phyloP scores from a whole-genome alignment of 2,113 vertebrate genomes.

The Amphilophus citrinellus region DNA sequence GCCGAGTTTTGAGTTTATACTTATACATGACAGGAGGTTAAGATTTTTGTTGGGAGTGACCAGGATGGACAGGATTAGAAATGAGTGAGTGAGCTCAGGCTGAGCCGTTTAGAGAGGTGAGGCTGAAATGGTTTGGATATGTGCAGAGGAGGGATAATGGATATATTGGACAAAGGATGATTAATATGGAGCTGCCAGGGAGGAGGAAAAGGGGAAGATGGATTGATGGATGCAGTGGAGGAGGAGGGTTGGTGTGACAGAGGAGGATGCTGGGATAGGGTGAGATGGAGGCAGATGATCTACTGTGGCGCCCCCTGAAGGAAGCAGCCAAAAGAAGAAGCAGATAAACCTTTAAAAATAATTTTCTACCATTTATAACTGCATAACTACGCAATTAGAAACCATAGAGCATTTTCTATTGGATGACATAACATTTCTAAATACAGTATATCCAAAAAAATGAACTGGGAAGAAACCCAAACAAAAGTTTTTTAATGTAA shows the following conservation, averaged over 20 bases:
- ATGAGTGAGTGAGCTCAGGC: too few species aligned
- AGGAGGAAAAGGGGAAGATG: not conserved
- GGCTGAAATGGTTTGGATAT: too few species aligned
- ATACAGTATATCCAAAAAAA: not conserved
- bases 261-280: not conserved
- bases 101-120: too few species aligned
- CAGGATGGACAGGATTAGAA: too few species aligned
- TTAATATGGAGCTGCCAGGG: too few species aligned
- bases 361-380: not conserved
- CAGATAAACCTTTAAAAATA: not conserved
- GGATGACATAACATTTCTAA: not conserved
- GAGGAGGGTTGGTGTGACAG: not conserved
- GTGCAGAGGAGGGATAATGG: too few species aligned
- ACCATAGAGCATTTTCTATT: not conserved
- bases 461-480: too few species aligned
- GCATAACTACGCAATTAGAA: not conserved
- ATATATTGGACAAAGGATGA: too few species aligned
- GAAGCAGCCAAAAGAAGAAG: not conserved
- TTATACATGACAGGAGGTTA: too few species aligned
- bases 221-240: not conserved
- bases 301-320: not conserved
- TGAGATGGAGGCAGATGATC: too few species aligned
- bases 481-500: not conserved
- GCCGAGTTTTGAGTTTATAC: too few species aligned
- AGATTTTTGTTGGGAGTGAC: too few species aligned